These are phyloP conservation scores for Peromyscus maniculatus DNA, from an alignment of 2,113 vertebrate species.

Conservation along the genomic window DNA sequence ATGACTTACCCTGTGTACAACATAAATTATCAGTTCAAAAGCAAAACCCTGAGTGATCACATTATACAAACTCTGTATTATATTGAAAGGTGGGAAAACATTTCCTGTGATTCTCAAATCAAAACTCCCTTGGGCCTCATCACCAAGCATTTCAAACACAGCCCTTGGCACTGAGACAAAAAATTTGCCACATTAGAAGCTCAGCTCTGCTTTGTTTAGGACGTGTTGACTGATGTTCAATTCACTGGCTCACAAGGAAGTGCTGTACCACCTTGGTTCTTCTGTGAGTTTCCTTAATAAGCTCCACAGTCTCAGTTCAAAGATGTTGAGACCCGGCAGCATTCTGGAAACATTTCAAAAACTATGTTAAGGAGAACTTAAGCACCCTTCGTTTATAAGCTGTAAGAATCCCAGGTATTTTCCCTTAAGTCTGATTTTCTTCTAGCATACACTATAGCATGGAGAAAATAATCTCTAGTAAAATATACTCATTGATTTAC, in stretches of 20 bases:
- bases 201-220: slow-evolving; percentile 9
- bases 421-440: slow-evolving; percentile 34
- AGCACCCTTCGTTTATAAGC: slow-evolving; percentile 63
- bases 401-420: slow-evolving; percentile 56
- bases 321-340: slow-evolving; percentile 59
- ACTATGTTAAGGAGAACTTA: slow-evolving; percentile 38
- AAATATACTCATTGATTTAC: slow-evolving; percentile 36
- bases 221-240: slow-evolving; percentile 33
- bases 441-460: slow-evolving; percentile 45
- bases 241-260: slow-evolving; percentile 43
- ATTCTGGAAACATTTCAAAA: slow-evolving; percentile 63
- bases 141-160: slow-evolving; percentile 6
- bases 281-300: slow-evolving; percentile 60
- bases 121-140: background rate
- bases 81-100: slow-evolving; percentile 62
- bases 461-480: slow-evolving; percentile 53
- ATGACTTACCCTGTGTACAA: background rate
- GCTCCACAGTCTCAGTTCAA: slow-evolving; percentile 57
- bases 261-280: background rate
- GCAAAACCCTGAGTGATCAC: background rate
- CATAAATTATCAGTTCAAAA: slow-evolving; percentile 40
- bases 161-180: background rate
- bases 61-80: slow-evolving; percentile 48
- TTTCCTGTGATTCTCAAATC: slow-evolving; percentile 57
- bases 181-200: background rate